Evolutionary conservation across 2,888 invertebrate genomes (phyloP), one percentile per base, ranked within the genome.

Genomic region (Caenorhabditis imperialis): DNA sequence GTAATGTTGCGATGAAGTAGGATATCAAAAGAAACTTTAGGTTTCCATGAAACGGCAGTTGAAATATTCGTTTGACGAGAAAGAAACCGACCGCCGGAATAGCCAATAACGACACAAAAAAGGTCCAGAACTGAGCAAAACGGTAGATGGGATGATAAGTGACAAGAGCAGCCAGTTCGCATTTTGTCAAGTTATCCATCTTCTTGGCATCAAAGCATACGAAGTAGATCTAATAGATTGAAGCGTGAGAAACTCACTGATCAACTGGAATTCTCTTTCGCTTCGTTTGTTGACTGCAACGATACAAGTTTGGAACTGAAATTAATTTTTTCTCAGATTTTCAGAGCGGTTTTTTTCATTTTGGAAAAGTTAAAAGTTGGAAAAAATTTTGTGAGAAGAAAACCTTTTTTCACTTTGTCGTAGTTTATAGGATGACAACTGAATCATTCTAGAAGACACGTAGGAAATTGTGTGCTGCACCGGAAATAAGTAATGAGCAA

Each of bases 81-180:
- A 65, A 55, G 16, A 27, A 30, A 22, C 44, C 8, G 4, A 65
- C 18, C 1, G 35, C n/a, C 4, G 42, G 25, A n/a, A 65, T 48
- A 16, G 65, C 45, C 40, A 54, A n/a, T 12, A 55, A 16, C 4
- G 65, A 65, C 12, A 50, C 40, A 20, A 55, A 16, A 48, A 55
- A 65, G n/a, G 65, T 48, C 38, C 38, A 55, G 3, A 54, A 33
- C 20, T 65, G 65, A 23, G 38, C 48, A 22, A 33, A n/a, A 23
- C 65, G 38, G 42, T 65, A 65, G 1, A 55, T 30, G 16, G 65
- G 55, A 50, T 65, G 35, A 65, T 55, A 65, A 6, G 65, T 55
- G 23, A 65, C 10, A 16, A 48, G 14, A 22, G 23, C 55, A 6
- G 55, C 65, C 37, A 55, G 38, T 20, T 48, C 47, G 23, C 48